These are phyloP conservation scores for Scortum barcoo DNA, from an alignment of 2,113 vertebrate genomes.

Conservation along the genomic window DNA sequence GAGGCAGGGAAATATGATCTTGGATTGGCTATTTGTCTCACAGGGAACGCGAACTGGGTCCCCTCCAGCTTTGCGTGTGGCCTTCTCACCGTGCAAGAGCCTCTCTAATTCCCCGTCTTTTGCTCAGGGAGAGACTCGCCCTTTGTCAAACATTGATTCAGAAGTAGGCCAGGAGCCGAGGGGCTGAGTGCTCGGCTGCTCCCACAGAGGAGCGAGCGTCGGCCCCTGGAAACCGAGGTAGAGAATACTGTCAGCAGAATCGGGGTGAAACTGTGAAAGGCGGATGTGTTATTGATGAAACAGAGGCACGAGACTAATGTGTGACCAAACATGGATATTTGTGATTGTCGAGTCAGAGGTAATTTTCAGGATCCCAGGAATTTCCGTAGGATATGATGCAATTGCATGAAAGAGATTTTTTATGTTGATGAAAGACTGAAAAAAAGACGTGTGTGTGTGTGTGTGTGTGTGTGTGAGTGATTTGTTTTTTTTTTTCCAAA, in stretches of 20 bases:
- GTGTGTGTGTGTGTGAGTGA: too few species aligned
- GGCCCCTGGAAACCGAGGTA: conserved; percentile 53
- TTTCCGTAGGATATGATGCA: conserved; percentile 60
- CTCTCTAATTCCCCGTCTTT: conserved; percentile 67
- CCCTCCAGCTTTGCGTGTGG: conserved; percentile 71
- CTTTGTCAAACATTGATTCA: conserved; percentile 82
- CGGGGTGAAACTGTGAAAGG: conserved; percentile 61
- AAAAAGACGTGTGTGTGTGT: background rate
- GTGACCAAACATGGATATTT: conserved; percentile 49
- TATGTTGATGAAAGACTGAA: conserved; percentile 46
- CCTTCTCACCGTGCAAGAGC: conserved; percentile 62
- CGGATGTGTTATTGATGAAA: conserved; percentile 54
- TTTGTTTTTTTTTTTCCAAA: too few species aligned
- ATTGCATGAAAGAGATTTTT: conserved; percentile 65
- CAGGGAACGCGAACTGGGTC: conserved; percentile 52
- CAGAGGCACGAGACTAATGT: conserved; percentile 48
- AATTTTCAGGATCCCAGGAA: conserved; percentile 40
- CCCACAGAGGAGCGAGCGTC: conserved; percentile 60
- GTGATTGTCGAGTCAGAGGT: conserved; percentile 48
- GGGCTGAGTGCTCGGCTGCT: conserved; percentile 62
- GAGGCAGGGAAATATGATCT: conserved; percentile 64
- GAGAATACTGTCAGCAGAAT: conserved; percentile 72
- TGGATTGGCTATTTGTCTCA: conserved; percentile 58
- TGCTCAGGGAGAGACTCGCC: conserved; percentile 72
- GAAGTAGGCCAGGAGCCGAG: conserved; percentile 81